phyloP scores from a whole-genome alignment of 2,888 invertebrate species.

The Belgica antarctica region DNA sequence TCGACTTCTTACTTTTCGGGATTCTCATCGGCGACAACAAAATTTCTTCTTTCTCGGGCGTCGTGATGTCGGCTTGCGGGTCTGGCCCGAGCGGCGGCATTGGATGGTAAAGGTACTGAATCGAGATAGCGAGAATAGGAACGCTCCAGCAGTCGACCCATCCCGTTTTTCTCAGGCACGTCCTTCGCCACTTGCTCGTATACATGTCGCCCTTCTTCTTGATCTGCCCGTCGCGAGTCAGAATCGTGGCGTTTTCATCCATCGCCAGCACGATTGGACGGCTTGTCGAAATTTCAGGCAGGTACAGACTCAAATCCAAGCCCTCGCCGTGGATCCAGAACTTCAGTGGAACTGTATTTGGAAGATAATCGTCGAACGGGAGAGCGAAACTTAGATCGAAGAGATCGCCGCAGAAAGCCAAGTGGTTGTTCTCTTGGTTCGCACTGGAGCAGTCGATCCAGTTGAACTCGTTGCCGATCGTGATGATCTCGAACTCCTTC shows the following conservation, averaged over 20 bases:
- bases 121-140: slow-evolving; percentile 87
- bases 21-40: slow-evolving; percentile 88
- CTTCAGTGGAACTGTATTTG: slow-evolving; percentile 81
- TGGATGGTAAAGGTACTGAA: slow-evolving; percentile 89
- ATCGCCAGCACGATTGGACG: slow-evolving; percentile 77
- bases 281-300: slow-evolving; percentile 90
- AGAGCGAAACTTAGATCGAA: slow-evolving; percentile 91
- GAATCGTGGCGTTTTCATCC: slow-evolving; percentile 82
- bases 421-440: slow-evolving; percentile 90
- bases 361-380: slow-evolving; percentile 92
- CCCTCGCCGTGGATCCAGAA: slow-evolving; percentile 96
- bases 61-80: slow-evolving; percentile 88
- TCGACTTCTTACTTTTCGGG: slow-evolving; percentile 72
- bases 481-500: slow-evolving; percentile 93
- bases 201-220: slow-evolving; percentile 58
- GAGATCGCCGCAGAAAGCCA: slow-evolving; percentile 90
- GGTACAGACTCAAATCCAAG: slow-evolving; percentile 81
- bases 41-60: slow-evolving; percentile 92
- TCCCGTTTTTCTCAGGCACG: slow-evolving; percentile 69
- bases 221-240: slow-evolving; percentile 70
- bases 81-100: slow-evolving; percentile 83
- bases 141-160: slow-evolving; percentile 98
- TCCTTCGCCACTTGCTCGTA: slow-evolving; percentile 75
- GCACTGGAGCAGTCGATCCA: slow-evolving; percentile 98
- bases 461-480: slow-evolving; percentile 92